Conservation (phyloP, 2,888 invertebrate species). For the Leptinotarsa peninsularis region DNA sequence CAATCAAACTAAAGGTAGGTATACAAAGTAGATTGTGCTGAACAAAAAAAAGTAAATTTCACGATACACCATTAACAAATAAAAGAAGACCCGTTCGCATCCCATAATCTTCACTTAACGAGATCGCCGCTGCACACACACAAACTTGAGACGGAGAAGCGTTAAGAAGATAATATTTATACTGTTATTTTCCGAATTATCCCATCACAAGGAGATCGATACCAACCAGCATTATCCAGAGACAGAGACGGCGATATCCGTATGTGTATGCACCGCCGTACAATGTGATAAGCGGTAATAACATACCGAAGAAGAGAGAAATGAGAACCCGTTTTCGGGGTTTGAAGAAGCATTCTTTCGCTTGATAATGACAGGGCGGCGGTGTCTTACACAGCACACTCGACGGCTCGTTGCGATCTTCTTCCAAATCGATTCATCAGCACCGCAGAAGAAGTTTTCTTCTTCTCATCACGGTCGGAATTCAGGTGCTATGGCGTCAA, state of each 20-base stretch:
- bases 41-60: background rate
- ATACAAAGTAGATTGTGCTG: background rate
- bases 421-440: conserved; percentile 34
- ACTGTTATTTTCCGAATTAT: conserved; percentile 40
- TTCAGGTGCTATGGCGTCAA: conserved; percentile 33
- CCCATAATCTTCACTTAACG: conserved; percentile 23
- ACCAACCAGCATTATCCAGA: conserved; percentile 3
- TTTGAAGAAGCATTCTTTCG: conserved; percentile 47
- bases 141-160: conserved; percentile 14
- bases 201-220: conserved; percentile 40
- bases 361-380: conserved; percentile 49
- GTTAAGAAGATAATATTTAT: conserved; percentile 32
- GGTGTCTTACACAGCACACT: conserved; percentile 35
- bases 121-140: conserved; percentile 12
- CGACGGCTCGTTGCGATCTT: conserved; percentile 15
- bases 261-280: conserved; percentile 28
- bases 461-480: conserved; percentile 28
- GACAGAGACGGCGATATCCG: background rate
- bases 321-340: conserved; percentile 44
- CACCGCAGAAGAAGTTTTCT: conserved; percentile 30
- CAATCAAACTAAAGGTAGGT: no score
- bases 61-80: background rate
- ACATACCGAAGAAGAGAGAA: conserved; percentile 39
- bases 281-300: conserved; percentile 45
- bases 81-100: conserved; percentile 8